These are phyloP conservation scores for Microtus californicus DNA, from an alignment of 2,797 vertebrate species.

Conservation along the genomic window DNA sequence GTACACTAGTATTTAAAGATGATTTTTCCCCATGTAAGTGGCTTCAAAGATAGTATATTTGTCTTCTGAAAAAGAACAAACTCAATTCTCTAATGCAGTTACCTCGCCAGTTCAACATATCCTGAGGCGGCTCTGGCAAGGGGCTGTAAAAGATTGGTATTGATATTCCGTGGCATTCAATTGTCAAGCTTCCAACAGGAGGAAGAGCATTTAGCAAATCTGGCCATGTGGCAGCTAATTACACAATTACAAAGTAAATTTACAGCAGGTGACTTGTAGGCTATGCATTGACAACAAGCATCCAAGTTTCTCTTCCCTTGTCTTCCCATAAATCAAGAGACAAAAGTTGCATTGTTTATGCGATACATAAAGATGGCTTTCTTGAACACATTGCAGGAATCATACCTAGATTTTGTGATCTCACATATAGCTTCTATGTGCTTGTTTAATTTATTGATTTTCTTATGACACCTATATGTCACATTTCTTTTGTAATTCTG, in stretches of 20 bases:
- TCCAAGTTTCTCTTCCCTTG: conserved; percentile 80
- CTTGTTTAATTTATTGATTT: conserved; percentile 40
- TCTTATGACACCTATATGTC: background rate
- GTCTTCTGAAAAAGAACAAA: conserved; percentile 90
- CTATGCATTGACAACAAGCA: conserved; percentile 78
- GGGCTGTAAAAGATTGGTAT: conserved; percentile 87
- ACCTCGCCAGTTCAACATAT: conserved; percentile 83
- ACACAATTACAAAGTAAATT: conserved; percentile 87
- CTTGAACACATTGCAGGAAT: background rate
- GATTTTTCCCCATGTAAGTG: conserved; percentile 85
- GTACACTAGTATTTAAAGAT: conserved; percentile 82
- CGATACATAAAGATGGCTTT: conserved; percentile 13
- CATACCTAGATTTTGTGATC: background rate
- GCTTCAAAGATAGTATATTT: conserved; percentile 89
- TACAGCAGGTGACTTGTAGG: conserved; percentile 83
- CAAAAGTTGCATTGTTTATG: conserved; percentile 59
- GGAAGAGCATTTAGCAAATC: conserved; percentile 84
- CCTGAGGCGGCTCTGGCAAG: conserved; percentile 86
- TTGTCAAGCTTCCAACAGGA: conserved; percentile 83
- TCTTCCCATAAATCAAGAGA: conserved; percentile 79
- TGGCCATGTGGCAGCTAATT: conserved; percentile 86
- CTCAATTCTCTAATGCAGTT: conserved; percentile 86
- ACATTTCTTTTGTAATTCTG: conserved; percentile 33
- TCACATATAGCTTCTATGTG: background rate
- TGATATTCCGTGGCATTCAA: conserved; percentile 89